phyloP scores from a whole-genome alignment of 2,888 invertebrate genomes.

The Noctua comes region DNA sequence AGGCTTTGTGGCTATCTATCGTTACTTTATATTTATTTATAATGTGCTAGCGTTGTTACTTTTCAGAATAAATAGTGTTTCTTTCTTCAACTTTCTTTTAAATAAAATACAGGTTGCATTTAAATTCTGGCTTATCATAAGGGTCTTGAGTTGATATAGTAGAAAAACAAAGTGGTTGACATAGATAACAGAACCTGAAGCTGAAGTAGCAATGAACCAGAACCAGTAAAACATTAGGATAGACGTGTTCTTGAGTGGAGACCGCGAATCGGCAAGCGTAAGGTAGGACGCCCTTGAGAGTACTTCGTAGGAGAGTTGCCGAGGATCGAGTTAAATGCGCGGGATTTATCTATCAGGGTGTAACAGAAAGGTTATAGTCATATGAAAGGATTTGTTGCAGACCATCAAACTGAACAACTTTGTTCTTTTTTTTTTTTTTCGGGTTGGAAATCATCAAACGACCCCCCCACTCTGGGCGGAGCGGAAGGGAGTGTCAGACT shows the following conservation, averaged over 20 bases:
- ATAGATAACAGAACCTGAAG: neutral
- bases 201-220: neutral
- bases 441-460: too few relatives aligned
- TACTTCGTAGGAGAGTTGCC: neutral
- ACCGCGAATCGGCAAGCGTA: neutral
- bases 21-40: neutral
- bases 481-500: too few relatives aligned
- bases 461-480: too few relatives aligned
- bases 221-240: neutral
- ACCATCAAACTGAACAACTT: too few relatives aligned
- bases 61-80: neutral
- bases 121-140: neutral
- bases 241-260: neutral
- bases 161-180: neutral
- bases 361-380: too few relatives aligned
- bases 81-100: neutral
- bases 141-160: neutral
- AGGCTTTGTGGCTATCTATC: neutral
- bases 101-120: neutral
- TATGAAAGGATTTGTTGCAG: too few relatives aligned
- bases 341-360: neutral
- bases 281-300: neutral
- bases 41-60: neutral
- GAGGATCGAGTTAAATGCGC: too few relatives aligned
- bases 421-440: too few relatives aligned